These are phyloP conservation scores for Mus spicilegus DNA, from an alignment of 2,113 vertebrate genomes.

Conservation along the genomic window DNA sequence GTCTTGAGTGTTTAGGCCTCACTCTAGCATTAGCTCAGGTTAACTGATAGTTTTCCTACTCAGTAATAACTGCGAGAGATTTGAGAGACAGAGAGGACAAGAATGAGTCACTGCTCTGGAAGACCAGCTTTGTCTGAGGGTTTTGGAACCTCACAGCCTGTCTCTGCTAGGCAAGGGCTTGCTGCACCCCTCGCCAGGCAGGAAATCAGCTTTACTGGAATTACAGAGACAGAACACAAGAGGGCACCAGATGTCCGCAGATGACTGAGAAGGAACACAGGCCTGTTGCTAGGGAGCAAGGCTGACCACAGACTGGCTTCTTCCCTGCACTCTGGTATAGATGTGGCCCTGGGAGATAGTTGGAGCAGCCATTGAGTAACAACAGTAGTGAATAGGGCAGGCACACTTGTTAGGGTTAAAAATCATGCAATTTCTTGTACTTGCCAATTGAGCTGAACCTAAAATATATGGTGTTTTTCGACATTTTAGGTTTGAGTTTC, in stretches of 20 bases:
- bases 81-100: conserved; percentile 1
- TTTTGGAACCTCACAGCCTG: neutral
- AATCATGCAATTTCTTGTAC: neutral
- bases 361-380: neutral
- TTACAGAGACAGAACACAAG: conserved; percentile 41
- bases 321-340: neutral
- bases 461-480: conserved; percentile 33
- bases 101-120: neutral
- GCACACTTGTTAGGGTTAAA: neutral
- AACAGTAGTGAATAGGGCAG: neutral
- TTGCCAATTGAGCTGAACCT: neutral
- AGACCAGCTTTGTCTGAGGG: neutral
- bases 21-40: neutral
- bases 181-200: neutral
- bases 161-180: neutral
- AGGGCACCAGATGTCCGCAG: neutral
- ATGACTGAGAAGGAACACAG: neutral
- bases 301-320: neutral
- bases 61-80: neutral
- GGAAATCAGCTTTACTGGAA: neutral
- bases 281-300: neutral
- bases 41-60: conserved; percentile 34
- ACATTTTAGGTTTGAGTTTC: conserved; percentile 35
- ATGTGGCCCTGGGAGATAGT: neutral
- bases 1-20: conserved; percentile 10